Evolutionary conservation across 2,888 invertebrate genomes (phyloP).

Genomic region (Heliconius ethilla): DNA sequence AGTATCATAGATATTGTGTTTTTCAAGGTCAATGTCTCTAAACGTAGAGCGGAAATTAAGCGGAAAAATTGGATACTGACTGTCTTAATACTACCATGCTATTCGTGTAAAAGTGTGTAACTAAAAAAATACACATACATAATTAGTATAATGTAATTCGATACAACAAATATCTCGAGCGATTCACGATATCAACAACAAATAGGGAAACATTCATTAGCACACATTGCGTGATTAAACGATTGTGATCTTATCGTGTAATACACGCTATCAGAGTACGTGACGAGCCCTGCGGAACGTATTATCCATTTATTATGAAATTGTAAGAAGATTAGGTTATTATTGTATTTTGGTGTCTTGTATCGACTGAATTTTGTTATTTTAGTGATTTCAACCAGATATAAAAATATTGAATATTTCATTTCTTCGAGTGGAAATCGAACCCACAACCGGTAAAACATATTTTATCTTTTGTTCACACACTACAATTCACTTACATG

Average conservation of each 20-base stretch:
- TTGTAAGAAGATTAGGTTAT: slow-evolving; percentile 19
- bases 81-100: too few species aligned
- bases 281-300: slow-evolving; percentile 33
- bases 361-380: background rate
- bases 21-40: too few species aligned
- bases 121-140: background rate
- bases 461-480: too few species aligned
- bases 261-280: slow-evolving; percentile 39
- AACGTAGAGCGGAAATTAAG: too few species aligned
- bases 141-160: background rate
- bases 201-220: slow-evolving; percentile 12
- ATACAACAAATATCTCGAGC: slow-evolving; percentile 16
- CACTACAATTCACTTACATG: background rate
- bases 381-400: too few species aligned
- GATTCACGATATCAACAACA: slow-evolving; percentile 17
- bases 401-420: too few species aligned
- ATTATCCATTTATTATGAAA: slow-evolving; percentile 28
- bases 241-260: slow-evolving; percentile 33
- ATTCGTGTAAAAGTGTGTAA: too few species aligned
- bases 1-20: too few species aligned
- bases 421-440: too few species aligned
- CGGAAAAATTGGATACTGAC: too few species aligned
- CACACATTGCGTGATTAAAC: slow-evolving; percentile 18
- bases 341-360: background rate
- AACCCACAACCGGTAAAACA: too few species aligned